Base-by-base conservation (phyloP, 2,888 invertebrate genomes). In the Aphodius granarius region DNA sequence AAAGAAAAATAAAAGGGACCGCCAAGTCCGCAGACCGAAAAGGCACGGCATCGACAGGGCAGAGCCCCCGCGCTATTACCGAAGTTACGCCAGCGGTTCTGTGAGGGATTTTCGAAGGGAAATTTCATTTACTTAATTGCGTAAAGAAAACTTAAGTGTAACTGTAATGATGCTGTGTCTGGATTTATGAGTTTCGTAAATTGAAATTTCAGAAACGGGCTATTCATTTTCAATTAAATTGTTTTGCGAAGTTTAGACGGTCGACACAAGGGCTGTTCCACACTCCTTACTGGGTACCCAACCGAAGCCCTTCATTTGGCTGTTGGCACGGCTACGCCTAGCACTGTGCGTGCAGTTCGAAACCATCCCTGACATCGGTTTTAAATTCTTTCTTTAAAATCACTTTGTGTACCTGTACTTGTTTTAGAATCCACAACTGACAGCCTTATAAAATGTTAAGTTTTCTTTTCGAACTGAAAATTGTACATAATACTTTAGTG, bases 151-250 rank as follows among this genome's bases (percentile, higher is more conserved):
- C 79, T 82, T 80, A 79, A 79, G 80, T 78, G 78, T 79, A 80
- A 81, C 80, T 79, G 81, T 81, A 81, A 81, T 79, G 81, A 80
- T 80, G 80, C 80, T 78, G 80, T 78, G 80, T 80, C 79, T 76
- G 79, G 81, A 82, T 82, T 82, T 82, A 81, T 80, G 82, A 80
- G 81, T 81, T 81, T 82, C 81, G 80, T 79, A 81, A 82, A 82
- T 82, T 81, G 80, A 81, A 81, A 81, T 81, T 81, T 81, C 80
- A 80, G 79, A 79, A 80, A 78, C 76, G 78, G 78, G 80, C 79
- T 80, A 80, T 80, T 81, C 80, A 80, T 80, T 81, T 81, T 79
- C 81, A 81, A 82, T 81, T 81, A 81, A 80, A 80, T 80, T 81
- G 80, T 81, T 81, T 79, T 78, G 78, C 79, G 79, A 80, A 78